Conservation (phyloP, 64 coral and sea anemone genomes). For the Exaiptasia diaphana region DNA sequence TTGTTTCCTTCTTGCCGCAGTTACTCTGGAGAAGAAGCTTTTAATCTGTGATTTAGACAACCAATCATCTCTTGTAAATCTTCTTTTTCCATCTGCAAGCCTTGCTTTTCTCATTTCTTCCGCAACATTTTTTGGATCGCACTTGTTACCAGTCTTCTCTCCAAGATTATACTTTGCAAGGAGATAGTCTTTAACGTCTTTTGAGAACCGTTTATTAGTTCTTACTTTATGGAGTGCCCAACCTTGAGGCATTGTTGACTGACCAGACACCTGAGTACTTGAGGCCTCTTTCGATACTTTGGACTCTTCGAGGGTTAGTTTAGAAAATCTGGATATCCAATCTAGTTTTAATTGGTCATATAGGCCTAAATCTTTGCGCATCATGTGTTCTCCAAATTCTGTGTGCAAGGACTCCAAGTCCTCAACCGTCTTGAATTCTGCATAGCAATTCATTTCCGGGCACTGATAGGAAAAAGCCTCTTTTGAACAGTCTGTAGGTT, state of each 20-base stretch:
- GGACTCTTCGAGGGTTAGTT: neutral
- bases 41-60: conserved; percentile 30
- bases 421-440: neutral
- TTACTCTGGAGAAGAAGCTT: conserved; percentile 48
- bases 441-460: neutral
- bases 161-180: conserved; percentile 37
- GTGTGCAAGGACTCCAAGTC: neutral
- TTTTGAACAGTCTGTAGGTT: neutral
- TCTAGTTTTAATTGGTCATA: neutral
- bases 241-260: neutral
- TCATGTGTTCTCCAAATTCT: neutral
- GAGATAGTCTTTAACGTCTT: neutral
- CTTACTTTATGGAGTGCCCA: conserved; percentile 20
- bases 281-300: neutral
- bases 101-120: conserved; percentile 53
- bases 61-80: conserved; percentile 57
- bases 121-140: conserved; percentile 43
- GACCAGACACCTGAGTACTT: neutral
- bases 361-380: neutral
- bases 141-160: conserved; percentile 55
- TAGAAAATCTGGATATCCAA: conserved; percentile 8
- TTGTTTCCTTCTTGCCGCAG: neutral
- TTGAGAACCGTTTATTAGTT: neutral
- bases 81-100: conserved; percentile 3
- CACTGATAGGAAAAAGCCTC: neutral